Conservation (phyloP, 2,797 vertebrate genomes). For the Rhyacichthys aspro region DNA sequence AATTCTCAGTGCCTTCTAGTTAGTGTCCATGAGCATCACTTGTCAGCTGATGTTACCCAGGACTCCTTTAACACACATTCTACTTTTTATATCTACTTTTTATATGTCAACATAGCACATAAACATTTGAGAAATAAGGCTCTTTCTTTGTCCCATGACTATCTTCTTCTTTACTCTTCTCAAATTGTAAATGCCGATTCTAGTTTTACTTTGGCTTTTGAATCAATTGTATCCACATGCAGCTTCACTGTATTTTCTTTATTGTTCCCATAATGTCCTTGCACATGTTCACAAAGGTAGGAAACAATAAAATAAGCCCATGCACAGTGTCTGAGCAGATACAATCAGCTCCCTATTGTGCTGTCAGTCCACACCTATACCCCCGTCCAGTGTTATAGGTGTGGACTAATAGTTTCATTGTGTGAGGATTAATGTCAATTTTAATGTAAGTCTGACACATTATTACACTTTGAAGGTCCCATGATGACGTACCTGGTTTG, state of each 20-base stretch:
- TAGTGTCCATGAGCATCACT: neutral
- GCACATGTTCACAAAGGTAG: neutral
- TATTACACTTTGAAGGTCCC: neutral
- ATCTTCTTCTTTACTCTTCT: neutral
- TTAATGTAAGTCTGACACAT: neutral
- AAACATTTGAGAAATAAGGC: neutral
- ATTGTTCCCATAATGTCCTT: neutral
- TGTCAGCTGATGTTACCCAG: neutral
- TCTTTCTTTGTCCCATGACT: neutral
- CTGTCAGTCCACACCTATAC: too few species aligned
- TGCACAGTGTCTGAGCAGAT: neutral
- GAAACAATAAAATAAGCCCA: neutral
- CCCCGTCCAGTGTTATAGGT: too few species aligned
- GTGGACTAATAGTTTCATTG: too few species aligned
- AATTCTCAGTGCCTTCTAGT: neutral
- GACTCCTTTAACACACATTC: too few species aligned
- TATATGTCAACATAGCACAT: too few species aligned
- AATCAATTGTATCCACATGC: neutral
- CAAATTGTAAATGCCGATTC: too few species aligned
- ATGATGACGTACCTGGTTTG: neutral
- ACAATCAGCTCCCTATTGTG: too few species aligned
- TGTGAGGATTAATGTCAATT: too few species aligned
- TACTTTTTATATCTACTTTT: too few species aligned
- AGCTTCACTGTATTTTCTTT: neutral
- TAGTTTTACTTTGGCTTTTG: neutral